Evolutionary conservation across 35 echinoderm and acorn worm genomes (phyloP), one percentile per base, ranked within the genome.

Genomic region (Chiridota heheva): DNA sequence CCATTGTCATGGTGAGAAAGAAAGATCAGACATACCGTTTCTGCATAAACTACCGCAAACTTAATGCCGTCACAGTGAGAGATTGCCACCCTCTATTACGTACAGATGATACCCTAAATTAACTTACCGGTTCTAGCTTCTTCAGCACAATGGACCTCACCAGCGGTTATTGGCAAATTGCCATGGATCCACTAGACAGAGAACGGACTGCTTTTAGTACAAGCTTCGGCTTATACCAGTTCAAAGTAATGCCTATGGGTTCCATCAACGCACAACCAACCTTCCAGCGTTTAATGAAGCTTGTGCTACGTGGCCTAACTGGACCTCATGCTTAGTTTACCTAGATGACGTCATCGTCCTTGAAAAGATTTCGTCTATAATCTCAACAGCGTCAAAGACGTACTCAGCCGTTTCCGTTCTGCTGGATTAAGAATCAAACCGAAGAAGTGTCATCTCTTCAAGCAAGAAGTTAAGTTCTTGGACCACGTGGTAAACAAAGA

Each of bases 1-100:
- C 85, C 16, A 79, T 88, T 39, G 73, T 88, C 1, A 80, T 88
- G 74, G 85, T 88, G 35, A 78, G 47, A 47, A 81, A 88, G 42
- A 88, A 88, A 48, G 85, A 80, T 58, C 37, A 57, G 12, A 35
- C 71, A 34, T 44, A 44, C 27, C 4, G 83, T 1, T 86, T 77
- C 40, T 86, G 71, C 58, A 22, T 77, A 15, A 70, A 85, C 37
- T 85, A 77, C 58, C 40, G 82, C 6, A 44, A 42, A 42, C 20
- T 84, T 5, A 84, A 84, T 84, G 28, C 36, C 18, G 44, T 49
- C 2, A 73, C 82, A 17, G 37, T 57, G 22, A 51, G 42, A 49
- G 66, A 72, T 60, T 51, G 26, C 1, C 44, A 48, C 31, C 81
- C 81, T 1, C 43, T 73, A 33, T 68, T 68, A 16, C 13, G 49